phyloP scores from a whole-genome alignment of 2,797 vertebrate genomes.

The Lycodopsis pacificus region DNA sequence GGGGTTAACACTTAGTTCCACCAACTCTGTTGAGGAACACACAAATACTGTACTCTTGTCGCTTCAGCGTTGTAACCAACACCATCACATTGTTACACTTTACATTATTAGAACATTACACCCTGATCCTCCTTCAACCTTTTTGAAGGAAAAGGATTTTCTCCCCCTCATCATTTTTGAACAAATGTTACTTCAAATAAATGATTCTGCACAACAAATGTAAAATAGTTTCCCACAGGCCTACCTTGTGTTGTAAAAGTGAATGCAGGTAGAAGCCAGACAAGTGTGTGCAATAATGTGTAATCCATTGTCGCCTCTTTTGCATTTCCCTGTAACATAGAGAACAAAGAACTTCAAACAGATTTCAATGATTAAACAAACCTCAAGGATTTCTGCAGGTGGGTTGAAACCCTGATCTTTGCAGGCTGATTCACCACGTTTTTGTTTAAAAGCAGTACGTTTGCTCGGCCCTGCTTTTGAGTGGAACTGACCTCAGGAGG shows the following conservation, averaged over 20 bases:
- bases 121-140: not conserved
- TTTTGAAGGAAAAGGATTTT: not conserved
- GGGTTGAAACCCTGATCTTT: not conserved
- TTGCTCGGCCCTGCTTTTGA: conserved; percentile 4
- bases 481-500: conserved; percentile 41
- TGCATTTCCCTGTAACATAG: conserved; percentile 34
- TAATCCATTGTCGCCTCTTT: conserved; percentile 48
- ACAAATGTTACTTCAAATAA: not conserved
- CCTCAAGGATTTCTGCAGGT: not conserved
- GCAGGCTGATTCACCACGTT: not conserved
- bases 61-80: not conserved
- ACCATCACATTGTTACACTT: not conserved
- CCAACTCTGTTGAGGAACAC: conserved; percentile 51
- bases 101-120: not conserved
- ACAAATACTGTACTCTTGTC: not conserved
- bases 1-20: conserved; percentile 34
- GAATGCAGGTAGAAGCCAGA: conserved; percentile 50
- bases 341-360: conserved; percentile 16
- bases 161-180: not conserved
- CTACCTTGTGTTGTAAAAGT: conserved; percentile 62
- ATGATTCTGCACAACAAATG: not conserved
- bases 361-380: not conserved
- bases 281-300: not conserved
- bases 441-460: not conserved
- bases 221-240: not conserved